Base-by-base conservation (phyloP, 1,140 invertebrate genomes). In the Dendroctonus ponderosae region DNA sequence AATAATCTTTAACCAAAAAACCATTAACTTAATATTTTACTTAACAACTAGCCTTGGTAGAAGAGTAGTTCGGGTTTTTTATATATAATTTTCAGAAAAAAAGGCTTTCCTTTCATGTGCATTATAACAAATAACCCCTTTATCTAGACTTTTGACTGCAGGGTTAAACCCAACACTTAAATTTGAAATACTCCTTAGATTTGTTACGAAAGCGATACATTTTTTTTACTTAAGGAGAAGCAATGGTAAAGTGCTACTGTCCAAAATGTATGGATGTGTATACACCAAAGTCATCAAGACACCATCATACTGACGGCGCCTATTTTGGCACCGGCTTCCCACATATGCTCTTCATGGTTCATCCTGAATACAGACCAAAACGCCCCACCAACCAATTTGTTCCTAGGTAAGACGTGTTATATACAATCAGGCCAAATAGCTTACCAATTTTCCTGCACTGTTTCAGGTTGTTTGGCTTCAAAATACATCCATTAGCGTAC, bases 281-380 rank as follows among this genome's bases (percentile, higher is more conserved):
- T 82, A 98, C 94, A 71, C 98, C 98, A 53, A 98, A 98, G 84
- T 98, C 96, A 37, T 96, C 96, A n/a, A 88, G 97, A 66, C 96
- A 99, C 81, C 97, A 98, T 82, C 97, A 99, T 79, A 99, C 96
- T 3, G 98, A 99, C 82, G 98, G 98, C 52, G 96, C 97, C 12
- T 99, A 99, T 81, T 99, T 99, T 82, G 97, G 97, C 67, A 99
- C 97, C 63, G 97, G 97, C 61, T 99, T 99, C 81, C 97, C 97
- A 73, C 97, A 99, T 80, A 99, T 99, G 98, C 85, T 99, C 49
- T 99, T 99, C 78, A 99, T 99, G 95, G 97, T 99, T 72, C 97
- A 99, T 84, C 97, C 98, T 7, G 98, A 99, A 82, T 97, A 98
- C 82, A 86, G 97, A 81, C 97, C 98, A 58, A 99, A 98, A 82